These are phyloP conservation scores for Eurytoma californica DNA, from an alignment of 2,888 invertebrate species.

Conservation along the genomic window DNA sequence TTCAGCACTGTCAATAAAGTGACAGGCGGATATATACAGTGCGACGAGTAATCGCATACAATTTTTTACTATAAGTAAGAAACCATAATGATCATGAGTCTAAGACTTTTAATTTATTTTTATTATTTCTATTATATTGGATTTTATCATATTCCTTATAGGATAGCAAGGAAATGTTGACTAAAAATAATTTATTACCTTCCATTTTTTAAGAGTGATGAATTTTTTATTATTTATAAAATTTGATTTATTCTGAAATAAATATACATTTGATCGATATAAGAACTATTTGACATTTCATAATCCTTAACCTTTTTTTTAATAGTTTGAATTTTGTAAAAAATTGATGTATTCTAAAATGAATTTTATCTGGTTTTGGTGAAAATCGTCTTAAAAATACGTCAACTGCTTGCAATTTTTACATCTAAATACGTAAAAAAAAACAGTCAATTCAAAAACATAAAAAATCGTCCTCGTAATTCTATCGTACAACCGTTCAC, in stretches of 20 bases:
- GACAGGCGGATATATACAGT: background rate
- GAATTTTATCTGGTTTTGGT: too few relatives aligned
- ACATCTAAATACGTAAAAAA: background rate
- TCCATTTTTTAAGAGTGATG: slow-evolving; percentile 25
- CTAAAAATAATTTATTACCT: slow-evolving; percentile 40
- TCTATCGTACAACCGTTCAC: background rate
- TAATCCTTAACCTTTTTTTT: background rate
- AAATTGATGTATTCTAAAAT: background rate
- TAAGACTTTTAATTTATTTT: slow-evolving; percentile 60
- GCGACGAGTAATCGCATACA: slow-evolving; percentile 34
- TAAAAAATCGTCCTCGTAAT: slow-evolving; percentile 7
- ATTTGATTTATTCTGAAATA: slow-evolving; percentile 42
- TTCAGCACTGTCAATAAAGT: slow-evolving; percentile 20
- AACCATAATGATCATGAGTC: slow-evolving; percentile 61
- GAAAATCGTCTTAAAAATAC: too few relatives aligned
- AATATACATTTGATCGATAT: slow-evolving; percentile 41
- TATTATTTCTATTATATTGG: slow-evolving; percentile 66
- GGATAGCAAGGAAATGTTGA: slow-evolving; percentile 63
- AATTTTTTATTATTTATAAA: slow-evolving; percentile 49
- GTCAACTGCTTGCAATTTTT: too few relatives aligned
- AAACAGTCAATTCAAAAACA: background rate
- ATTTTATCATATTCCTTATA: slow-evolving; percentile 74
- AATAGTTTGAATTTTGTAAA: slow-evolving; percentile 9
- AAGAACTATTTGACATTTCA: background rate
- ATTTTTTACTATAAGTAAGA: slow-evolving; percentile 4